These are phyloP conservation scores for Telmatochromis sp. DNA, from an alignment of 2,113 vertebrate species.

Conservation along the genomic window DNA sequence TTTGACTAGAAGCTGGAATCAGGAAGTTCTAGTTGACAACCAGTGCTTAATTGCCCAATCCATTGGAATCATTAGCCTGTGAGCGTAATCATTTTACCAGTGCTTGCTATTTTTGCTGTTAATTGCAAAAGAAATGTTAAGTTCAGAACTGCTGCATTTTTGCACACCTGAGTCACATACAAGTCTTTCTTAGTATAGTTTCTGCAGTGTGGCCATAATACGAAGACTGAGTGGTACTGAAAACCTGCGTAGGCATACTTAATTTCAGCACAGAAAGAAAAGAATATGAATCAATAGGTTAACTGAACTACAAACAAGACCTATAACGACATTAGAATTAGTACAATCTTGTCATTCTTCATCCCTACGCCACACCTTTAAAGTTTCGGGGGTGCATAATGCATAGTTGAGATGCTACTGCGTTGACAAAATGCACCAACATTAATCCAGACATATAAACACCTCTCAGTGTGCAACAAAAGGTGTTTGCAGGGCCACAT, in stretches of 20 bases:
- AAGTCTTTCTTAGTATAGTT: background rate
- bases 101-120: background rate
- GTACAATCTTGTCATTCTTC: background rate
- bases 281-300: background rate
- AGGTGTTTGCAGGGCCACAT: background rate
- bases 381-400: background rate
- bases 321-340: background rate
- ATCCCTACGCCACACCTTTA: background rate
- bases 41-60: background rate
- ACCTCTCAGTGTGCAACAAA: background rate
- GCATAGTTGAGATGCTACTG: background rate
- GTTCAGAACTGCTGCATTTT: background rate
- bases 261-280: background rate
- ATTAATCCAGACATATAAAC: background rate
- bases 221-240: too few species aligned
- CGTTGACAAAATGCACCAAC: background rate
- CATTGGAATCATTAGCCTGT: background rate
- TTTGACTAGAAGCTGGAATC: background rate
- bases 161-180: background rate
- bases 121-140: background rate
- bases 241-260: background rate
- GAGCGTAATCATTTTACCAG: background rate
- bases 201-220: background rate
- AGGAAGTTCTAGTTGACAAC: background rate
- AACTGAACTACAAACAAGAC: background rate